phyloP scores from a whole-genome alignment of 2,113 vertebrate genomes.

The Sorex fumeus region DNA sequence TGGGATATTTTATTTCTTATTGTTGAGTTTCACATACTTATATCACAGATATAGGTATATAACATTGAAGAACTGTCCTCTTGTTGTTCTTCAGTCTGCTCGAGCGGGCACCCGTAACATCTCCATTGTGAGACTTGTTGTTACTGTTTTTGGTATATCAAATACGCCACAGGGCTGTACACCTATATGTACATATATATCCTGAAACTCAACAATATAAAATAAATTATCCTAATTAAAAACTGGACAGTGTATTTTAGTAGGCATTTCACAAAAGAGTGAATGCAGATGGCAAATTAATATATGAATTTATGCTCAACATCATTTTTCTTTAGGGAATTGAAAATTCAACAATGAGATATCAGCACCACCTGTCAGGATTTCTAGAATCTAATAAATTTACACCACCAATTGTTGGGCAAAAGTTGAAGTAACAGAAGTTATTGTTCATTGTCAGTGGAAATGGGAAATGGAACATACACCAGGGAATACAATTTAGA shows the following conservation, averaged over 20 bases:
- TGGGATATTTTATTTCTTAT: no score
- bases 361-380: not conserved
- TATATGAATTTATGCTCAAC: not conserved
- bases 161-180: no score
- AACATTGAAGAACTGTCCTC: no score
- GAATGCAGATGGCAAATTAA: not conserved
- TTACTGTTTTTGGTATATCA: no score
- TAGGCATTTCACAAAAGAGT: not conserved
- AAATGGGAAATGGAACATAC: constrained; percentile 6
- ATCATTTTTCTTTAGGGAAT: constrained; percentile 32
- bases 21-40: no score
- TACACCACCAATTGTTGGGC: not conserved
- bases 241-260: not conserved
- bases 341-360: not conserved
- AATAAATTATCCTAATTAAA: not conserved
- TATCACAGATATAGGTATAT: no score
- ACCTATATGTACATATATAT: no score
- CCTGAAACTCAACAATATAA: not conserved
- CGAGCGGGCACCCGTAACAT: no score
- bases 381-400: not conserved
- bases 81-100: no score
- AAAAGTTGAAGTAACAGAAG: constrained; percentile 23
- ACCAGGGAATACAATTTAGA: not conserved
- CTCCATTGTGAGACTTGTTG: no score
- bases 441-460: not conserved